A percentile compares a stretch with the other conserved stretches of the same genome.
phyloP scores from a whole-genome alignment of 2,888 invertebrate genomes.

The Brachynemurus nebulosus region DNA sequence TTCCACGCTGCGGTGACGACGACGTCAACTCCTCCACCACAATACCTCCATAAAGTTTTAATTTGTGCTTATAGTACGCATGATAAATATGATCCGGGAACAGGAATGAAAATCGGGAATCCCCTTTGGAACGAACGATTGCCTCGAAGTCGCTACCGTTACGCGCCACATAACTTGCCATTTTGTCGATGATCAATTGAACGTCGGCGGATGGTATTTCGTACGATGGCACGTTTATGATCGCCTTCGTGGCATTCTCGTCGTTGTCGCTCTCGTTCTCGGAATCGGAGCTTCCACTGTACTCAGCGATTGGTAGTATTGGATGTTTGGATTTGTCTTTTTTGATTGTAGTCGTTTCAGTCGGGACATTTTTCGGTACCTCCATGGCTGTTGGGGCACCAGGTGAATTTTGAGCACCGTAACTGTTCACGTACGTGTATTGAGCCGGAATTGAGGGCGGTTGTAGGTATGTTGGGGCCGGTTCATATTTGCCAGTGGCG shows the following conservation, averaged over 20 bases:
- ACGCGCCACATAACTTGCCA: constrained; percentile 91
- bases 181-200: constrained; percentile 84
- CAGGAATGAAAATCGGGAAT: constrained; percentile 78
- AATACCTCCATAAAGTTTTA: constrained; percentile 33
- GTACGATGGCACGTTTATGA: constrained; percentile 33
- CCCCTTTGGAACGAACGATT: constrained; percentile 68
- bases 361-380: background rate
- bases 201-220: constrained; percentile 66
- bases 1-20: constrained; percentile 22
- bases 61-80: constrained; percentile 65
- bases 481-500: constrained; percentile 7
- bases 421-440: background rate
- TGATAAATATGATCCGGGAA: constrained; percentile 62
- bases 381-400: background rate
- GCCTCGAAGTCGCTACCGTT: constrained; percentile 91
- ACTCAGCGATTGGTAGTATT: constrained; percentile 26
- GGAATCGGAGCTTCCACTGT: constrained; percentile 28
- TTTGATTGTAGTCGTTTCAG: background rate
- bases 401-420: background rate
- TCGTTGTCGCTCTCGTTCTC: constrained; percentile 18
- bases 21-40: constrained; percentile 22
- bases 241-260: constrained; percentile 12
- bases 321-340: constrained; percentile 22
- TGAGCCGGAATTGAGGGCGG: background rate
- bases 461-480: constrained; percentile 1